Percentiles rank a stretch among this genome's conserved stretches.
These are phyloP conservation scores for Metallyticus violacea DNA, from an alignment of 2,888 invertebrate genomes.

Conservation along the genomic window DNA sequence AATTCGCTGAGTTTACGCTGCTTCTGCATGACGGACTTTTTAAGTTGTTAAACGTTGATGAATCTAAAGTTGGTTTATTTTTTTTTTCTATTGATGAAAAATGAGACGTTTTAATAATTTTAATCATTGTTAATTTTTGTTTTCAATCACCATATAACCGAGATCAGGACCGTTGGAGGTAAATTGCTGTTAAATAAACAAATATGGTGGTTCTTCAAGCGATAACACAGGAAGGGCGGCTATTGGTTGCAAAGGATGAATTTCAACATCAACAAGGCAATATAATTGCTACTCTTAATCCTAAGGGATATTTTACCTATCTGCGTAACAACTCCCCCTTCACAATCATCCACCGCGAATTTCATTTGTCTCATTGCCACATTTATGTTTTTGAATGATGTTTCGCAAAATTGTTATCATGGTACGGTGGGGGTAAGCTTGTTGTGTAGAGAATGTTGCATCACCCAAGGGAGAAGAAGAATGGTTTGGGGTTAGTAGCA, in stretches of 20 bases:
- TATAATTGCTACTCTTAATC: not conserved
- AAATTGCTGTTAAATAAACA: not conserved
- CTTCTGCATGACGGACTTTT: no score
- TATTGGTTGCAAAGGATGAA: not conserved
- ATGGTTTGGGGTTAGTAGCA: not conserved
- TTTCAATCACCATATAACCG: no score
- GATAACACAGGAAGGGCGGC: not conserved
- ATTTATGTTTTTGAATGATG: not conserved
- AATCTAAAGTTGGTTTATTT: no score
- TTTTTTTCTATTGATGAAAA: no score
- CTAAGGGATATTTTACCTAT: not conserved
- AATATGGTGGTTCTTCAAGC: not conserved
- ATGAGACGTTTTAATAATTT: no score
- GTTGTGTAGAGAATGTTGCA: not conserved
- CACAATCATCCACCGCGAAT: not conserved
- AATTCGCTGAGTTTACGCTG: no score
- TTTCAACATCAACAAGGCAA: not conserved
- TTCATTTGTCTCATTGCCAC: not conserved
- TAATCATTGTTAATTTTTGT: no score
- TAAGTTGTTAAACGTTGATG: no score
- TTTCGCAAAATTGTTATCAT: no score
- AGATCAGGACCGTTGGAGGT: not conserved
- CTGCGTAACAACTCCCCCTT: not conserved
- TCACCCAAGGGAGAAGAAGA: not conserved
- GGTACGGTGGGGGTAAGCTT: not conserved